A percentile compares a stretch with the other conserved stretches of the same genome.
Conservation (phyloP, 1,140 invertebrate species). For the Grapholita molesta region DNA sequence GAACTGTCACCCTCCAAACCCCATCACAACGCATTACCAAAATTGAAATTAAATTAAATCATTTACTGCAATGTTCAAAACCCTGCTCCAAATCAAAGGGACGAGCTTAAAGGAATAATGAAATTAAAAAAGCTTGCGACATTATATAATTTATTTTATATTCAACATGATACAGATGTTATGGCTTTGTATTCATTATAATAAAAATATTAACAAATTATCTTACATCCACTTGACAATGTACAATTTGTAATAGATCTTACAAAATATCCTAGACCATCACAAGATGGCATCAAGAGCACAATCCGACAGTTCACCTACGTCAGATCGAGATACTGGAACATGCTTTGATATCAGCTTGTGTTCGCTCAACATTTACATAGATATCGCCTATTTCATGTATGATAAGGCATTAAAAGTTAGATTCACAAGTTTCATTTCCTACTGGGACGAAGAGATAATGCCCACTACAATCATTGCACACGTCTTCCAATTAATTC, state of each 20-base stretch:
- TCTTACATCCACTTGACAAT: constrained; percentile 76
- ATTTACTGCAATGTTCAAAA: no score
- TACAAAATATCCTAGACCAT: constrained; percentile 64
- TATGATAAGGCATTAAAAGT: constrained; percentile 48
- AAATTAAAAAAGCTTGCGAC: constrained; percentile 18
- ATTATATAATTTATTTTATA: constrained; percentile 70
- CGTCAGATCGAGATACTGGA: not conserved
- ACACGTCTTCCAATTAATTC: constrained; percentile 28
- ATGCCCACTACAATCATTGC: constrained; percentile 33
- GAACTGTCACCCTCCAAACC: no score
- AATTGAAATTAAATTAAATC: no score
- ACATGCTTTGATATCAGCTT: constrained; percentile 41
- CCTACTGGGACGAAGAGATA: constrained; percentile 25
- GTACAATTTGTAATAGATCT: constrained; percentile 74
- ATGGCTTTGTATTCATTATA: constrained; percentile 74
- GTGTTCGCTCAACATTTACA: constrained; percentile 50
- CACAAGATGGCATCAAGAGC: constrained; percentile 45
- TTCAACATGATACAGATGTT: constrained; percentile 76
- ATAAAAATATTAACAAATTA: constrained; percentile 78
- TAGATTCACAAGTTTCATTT: constrained; percentile 33
- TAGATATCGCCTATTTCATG: constrained; percentile 46
- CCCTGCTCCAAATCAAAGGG: no score
- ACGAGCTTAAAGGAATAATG: no score
- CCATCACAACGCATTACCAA: no score
- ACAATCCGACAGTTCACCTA: not conserved